Evolutionary conservation across 2,113 vertebrate genomes (phyloP).

Genomic region (Microcebus lehilahytsara): DNA sequence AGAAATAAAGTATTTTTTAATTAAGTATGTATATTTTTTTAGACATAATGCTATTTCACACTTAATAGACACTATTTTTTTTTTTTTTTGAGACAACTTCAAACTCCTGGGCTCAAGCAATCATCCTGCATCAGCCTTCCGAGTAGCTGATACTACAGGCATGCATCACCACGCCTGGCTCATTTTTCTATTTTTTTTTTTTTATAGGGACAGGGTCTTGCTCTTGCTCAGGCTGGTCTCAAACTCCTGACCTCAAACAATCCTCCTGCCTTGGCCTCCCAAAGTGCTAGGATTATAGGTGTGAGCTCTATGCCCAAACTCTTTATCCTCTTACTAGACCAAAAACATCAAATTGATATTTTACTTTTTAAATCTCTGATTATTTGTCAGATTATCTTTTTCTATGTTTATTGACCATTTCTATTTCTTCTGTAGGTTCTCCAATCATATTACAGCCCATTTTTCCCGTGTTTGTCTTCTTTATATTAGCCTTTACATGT

Average conservation of each 20-base stretch:
- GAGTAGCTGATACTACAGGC: no score
- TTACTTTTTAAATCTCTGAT: neutral
- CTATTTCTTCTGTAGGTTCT: neutral
- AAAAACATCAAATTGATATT: neutral
- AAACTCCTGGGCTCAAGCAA: no score
- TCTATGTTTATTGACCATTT: neutral
- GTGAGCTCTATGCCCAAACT: neutral
- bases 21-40: neutral
- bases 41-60: neutral
- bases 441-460: neutral
- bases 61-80: neutral
- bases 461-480: neutral
- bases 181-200: no score
- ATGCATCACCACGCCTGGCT: no score
- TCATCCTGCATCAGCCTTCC: no score
- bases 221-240: no score
- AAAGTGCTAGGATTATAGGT: no score
- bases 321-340: neutral
- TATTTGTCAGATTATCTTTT: neutral
- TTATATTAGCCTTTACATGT: neutral
- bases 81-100: neutral
- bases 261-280: no score
- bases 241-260: no score
- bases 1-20: neutral
- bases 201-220: no score